Evolutionary conservation across 1,140 invertebrate species (phyloP).

Genomic region (Eumaeus atala): DNA sequence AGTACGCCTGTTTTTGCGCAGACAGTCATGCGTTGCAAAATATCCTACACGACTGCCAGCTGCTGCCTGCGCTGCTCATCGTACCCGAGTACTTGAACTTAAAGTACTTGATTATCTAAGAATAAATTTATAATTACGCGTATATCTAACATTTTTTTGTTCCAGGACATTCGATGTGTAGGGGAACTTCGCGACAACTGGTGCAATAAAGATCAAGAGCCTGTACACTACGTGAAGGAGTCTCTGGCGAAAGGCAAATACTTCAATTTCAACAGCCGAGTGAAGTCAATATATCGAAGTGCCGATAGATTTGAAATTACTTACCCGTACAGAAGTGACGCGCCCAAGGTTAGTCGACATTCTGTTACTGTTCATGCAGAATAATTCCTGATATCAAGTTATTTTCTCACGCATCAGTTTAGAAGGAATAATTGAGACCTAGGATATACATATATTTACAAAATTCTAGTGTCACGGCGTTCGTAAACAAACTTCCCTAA

Average conservation of each 20-base stretch:
- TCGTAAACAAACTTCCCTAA: no score
- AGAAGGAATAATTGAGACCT: no score
- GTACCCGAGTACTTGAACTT: not conserved
- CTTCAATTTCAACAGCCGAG: constrained; percentile 20
- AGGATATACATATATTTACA: no score
- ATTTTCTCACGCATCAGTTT: no score
- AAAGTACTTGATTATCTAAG: not conserved
- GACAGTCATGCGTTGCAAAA: no score
- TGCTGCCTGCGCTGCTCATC: no score
- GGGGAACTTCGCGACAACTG: constrained; percentile 26
- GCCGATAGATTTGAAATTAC: constrained; percentile 16
- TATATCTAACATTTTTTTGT: constrained; percentile 18
- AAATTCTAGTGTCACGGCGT: no score
- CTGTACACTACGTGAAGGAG: not conserved
- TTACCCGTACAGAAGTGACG: constrained; percentile 13
- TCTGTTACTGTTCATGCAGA: no score
- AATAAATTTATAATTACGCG: not conserved
- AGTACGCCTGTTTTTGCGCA: no score
- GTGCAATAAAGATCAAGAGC: constrained; percentile 31
- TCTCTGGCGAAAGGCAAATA: constrained; percentile 14
- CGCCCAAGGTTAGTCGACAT: constrained; percentile 20
- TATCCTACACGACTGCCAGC: no score
- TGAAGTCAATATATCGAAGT: no score
- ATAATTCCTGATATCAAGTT: no score
- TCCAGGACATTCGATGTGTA: constrained; percentile 28